Conservation (phyloP, 2,797 vertebrate genomes). For the Acropternis orthonyx region DNA sequence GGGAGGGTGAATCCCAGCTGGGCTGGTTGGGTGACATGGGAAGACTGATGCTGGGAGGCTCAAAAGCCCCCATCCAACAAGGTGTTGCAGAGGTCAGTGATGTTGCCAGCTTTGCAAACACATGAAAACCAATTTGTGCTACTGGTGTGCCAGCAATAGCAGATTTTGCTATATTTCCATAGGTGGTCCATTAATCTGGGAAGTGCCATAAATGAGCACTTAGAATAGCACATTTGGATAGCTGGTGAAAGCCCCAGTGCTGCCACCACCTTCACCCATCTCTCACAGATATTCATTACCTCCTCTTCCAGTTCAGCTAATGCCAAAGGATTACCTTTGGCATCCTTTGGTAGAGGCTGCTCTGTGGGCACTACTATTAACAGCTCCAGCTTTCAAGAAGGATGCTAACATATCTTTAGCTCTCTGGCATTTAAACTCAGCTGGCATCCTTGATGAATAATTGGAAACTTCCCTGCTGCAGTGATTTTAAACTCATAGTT, state of each 20-base stretch:
- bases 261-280: background rate
- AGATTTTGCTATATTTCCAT: background rate
- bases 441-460: background rate
- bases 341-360: background rate
- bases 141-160: background rate
- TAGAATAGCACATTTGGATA: fast-evolving
- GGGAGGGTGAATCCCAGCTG: background rate
- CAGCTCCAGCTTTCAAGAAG: background rate
- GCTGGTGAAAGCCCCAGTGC: background rate
- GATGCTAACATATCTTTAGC: background rate
- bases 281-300: background rate
- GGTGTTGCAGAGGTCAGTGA: background rate
- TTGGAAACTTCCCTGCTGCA: background rate
- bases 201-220: background rate
- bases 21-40: background rate
- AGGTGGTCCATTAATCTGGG: background rate
- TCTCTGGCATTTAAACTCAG: background rate
- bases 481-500: background rate
- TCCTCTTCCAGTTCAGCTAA: background rate
- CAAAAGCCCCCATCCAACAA: background rate
- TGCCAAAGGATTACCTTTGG: background rate
- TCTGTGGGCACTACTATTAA: background rate
- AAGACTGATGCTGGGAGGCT: background rate
- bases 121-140: background rate
- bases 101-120: background rate